phyloP scores from a whole-genome alignment of 2,888 invertebrate species.

The Timema cristinae region DNA sequence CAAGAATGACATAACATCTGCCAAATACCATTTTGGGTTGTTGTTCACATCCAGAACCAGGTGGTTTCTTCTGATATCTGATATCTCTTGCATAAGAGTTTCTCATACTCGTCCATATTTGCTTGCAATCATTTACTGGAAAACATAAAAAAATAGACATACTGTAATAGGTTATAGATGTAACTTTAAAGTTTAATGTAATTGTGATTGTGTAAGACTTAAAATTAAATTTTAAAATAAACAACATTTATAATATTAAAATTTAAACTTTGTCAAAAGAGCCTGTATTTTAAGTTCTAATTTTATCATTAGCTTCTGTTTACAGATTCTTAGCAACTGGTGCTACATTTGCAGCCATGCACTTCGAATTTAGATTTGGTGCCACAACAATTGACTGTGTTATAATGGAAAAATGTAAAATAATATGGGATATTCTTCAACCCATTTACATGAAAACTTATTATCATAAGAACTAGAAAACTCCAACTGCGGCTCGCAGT shows the following conservation, averaged over 20 bases:
- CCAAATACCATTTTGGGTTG: background rate
- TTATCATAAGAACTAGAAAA: background rate
- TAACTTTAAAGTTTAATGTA: background rate
- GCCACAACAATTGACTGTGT: background rate
- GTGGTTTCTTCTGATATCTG: background rate
- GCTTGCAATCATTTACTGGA: background rate
- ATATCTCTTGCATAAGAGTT: background rate
- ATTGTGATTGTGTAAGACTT: background rate
- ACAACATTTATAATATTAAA: background rate
- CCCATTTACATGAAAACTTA: background rate
- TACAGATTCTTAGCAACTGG: conserved; percentile 1
- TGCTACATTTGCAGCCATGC: background rate
- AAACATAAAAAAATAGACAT: background rate
- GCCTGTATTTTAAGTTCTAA: background rate
- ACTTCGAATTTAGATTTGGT: background rate
- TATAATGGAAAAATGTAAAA: background rate
- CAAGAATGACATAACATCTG: background rate
- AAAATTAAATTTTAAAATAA: background rate
- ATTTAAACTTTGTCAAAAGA: background rate
- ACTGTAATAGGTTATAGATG: background rate
- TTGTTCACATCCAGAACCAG: background rate
- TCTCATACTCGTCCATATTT: background rate
- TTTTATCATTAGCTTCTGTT: background rate
- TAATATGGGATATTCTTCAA: background rate
- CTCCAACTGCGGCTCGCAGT: background rate